Conservation (phyloP, 2,113 vertebrate genomes). For the Mormyrus lacerda region DNA sequence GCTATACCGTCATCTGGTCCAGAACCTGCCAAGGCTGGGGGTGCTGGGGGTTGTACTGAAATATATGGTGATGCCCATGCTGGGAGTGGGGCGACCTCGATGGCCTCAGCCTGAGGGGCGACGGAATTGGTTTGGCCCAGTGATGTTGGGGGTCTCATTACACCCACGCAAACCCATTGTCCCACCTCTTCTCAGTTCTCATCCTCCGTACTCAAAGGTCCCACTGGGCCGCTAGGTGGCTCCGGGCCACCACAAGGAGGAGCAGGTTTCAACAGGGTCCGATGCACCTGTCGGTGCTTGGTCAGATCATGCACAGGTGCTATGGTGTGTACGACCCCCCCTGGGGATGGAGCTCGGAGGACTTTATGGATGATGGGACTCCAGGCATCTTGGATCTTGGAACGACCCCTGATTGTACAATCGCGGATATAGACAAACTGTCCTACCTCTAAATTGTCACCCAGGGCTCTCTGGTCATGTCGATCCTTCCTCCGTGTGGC, state of each 20-base stretch:
- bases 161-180: too few relatives aligned
- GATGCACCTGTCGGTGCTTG: background rate
- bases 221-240: too few relatives aligned
- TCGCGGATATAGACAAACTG: background rate
- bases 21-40: background rate
- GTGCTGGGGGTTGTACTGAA: background rate
- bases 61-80: background rate
- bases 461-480: background rate
- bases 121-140: too few relatives aligned
- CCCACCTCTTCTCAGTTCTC: too few relatives aligned
- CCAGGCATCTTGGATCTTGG: background rate
- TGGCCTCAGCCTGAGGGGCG: too few relatives aligned
- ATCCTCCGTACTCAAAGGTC: too few relatives aligned
- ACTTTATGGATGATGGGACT: background rate
- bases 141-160: too few relatives aligned
- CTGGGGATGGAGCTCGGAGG: background rate
- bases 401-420: background rate
- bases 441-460: background rate
- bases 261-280: background rate
- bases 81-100: too few relatives aligned
- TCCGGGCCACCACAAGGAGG: too few relatives aligned
- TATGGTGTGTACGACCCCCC: background rate
- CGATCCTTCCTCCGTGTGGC: background rate
- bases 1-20: background rate
- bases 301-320: background rate